These are phyloP conservation scores for Lycopodina hypogea DNA, from an alignment of 37 sponge, comb jelly and placozoan genomes.

Conservation along the genomic window DNA sequence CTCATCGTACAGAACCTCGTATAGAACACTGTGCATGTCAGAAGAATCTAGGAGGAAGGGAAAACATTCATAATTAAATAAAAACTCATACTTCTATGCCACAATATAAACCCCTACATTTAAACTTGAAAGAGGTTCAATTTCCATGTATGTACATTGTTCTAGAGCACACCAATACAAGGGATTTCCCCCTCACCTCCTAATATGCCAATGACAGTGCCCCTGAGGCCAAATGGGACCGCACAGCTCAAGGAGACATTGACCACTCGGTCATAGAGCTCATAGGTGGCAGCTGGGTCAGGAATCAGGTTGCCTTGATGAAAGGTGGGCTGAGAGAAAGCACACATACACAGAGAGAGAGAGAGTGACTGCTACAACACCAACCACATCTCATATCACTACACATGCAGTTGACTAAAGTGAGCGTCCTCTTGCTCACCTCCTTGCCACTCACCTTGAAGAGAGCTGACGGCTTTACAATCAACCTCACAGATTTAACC, in stretches of 20 bases:
- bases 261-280: conserved; percentile 89
- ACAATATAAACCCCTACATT: neutral
- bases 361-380: no score
- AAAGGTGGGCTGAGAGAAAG: conserved; percentile 40
- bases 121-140: neutral
- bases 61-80: neutral
- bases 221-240: conserved; percentile 86
- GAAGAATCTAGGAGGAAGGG: neutral
- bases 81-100: neutral
- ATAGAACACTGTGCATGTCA: conserved; percentile 13
- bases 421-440: no score
- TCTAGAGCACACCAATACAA: neutral
- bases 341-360: neutral
- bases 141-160: neutral
- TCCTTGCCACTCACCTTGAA: conserved; percentile 21
- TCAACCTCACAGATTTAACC: conserved; percentile 15
- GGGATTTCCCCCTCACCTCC: conserved; percentile 28
- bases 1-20: conserved; percentile 89
- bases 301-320: conserved; percentile 64
- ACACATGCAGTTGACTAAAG: neutral
- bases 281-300: conserved; percentile 69
- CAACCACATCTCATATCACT: no score
- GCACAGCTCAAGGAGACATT: conserved; percentile 67
- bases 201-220: conserved; percentile 82
- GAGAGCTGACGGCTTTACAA: conserved; percentile 46